Percentiles rank a stretch among this genome's conserved stretches.
Evolutionary conservation across 2,797 vertebrate genomes (phyloP).

Genomic region (Macropus fuliginosus): DNA sequence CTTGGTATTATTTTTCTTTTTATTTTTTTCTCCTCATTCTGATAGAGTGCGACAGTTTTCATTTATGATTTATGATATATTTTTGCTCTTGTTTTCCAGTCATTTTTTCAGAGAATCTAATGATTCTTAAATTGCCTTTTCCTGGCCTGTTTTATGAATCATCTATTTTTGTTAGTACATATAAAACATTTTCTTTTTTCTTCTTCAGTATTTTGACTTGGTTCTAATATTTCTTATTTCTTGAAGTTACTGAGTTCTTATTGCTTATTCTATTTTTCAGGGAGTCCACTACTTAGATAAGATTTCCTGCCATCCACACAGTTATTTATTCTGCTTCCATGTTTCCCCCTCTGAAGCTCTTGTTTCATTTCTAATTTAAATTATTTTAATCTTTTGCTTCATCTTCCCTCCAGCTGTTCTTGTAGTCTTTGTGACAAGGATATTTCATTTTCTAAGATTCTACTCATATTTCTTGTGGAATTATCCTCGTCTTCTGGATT

Average conservation of each 20-base stretch:
- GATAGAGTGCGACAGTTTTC: neutral
- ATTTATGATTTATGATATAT: neutral
- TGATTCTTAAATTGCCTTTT: neutral
- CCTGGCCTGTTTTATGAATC: neutral
- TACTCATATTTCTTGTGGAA: neutral
- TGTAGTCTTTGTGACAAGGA: neutral
- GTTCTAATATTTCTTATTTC: neutral
- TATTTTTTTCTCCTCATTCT: neutral
- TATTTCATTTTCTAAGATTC: neutral
- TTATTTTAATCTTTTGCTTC: neutral
- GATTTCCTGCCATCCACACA: neutral
- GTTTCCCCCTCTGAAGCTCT: neutral
- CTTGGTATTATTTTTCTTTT: neutral
- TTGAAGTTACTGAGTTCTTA: neutral
- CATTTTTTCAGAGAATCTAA: neutral
- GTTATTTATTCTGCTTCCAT: neutral
- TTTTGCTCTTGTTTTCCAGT: neutral
- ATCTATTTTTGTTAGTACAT: neutral
- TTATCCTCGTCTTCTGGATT: neutral
- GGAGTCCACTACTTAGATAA: neutral
- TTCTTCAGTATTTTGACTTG: neutral
- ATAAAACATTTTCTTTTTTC: neutral
- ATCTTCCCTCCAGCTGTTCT: neutral
- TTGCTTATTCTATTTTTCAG: neutral
- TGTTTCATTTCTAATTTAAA: neutral